Evolutionary conservation across 2,888 invertebrate genomes (phyloP).

Genomic region (Zaprionus obscuricornis): DNA sequence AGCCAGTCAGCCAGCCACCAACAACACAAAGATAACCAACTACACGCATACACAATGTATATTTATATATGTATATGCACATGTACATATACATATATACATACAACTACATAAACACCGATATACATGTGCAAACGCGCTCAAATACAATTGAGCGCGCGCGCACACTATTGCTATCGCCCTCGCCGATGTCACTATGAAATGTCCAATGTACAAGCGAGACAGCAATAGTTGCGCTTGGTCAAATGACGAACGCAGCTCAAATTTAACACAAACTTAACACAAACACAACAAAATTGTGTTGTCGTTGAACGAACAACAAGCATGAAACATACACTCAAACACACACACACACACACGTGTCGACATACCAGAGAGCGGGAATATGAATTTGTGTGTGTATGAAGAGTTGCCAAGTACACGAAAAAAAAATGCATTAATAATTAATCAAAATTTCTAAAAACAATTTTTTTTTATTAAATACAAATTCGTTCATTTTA

Average conservation of each 20-base stretch:
- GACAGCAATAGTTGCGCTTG: conserved; percentile 30
- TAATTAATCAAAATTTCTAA: neutral
- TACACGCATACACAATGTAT: too few relatives aligned
- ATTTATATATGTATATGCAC: conserved; percentile 13
- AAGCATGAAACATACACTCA: conserved; percentile 18
- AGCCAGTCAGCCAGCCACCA: conserved; percentile 22
- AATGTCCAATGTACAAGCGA: conserved; percentile 19
- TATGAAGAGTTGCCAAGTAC: conserved; percentile 39
- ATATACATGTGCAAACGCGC: conserved; percentile 12
- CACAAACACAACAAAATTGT: neutral
- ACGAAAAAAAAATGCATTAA: conserved; percentile 18
- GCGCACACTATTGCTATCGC: conserved; percentile 35
- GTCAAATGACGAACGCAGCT: conserved; percentile 38
- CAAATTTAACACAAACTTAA: too few relatives aligned
- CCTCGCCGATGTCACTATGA: conserved; percentile 12
- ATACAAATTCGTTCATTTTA: too few relatives aligned
- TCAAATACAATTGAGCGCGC: conserved; percentile 27
- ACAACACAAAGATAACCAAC: conserved; percentile 15
- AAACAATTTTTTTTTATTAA: neutral
- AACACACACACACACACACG: conserved; percentile 4
- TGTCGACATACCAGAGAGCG: conserved; percentile 27
- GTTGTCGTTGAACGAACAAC: neutral
- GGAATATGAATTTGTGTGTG: conserved; percentile 21
- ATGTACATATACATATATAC: conserved; percentile 11
- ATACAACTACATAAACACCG: neutral